Percentiles rank a stretch among this genome's conserved stretches.
Conservation (phyloP, 2,797 vertebrate genomes). For the Liparis tanakae region DNA sequence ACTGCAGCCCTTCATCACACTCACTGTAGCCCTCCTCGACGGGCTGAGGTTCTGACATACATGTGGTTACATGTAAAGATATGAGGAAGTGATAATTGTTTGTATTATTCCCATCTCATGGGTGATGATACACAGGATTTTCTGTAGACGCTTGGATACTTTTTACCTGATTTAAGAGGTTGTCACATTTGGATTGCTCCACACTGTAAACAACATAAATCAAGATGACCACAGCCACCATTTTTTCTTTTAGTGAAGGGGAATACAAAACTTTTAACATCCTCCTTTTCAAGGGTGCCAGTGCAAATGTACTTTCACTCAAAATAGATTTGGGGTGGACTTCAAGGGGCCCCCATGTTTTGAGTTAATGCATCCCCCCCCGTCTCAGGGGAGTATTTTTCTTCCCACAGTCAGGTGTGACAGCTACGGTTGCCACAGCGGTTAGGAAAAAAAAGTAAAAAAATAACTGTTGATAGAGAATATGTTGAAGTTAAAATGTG, state of each 20-base stretch:
- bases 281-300: slow-evolving; percentile 6
- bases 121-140: background rate
- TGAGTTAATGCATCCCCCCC: slow-evolving; percentile 26
- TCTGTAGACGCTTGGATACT: background rate
- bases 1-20: background rate
- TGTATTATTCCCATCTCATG: background rate
- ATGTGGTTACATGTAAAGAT: background rate
- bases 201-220: slow-evolving; percentile 38
- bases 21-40: background rate
- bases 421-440: slow-evolving; percentile 11
- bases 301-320: background rate
- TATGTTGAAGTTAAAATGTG: background rate
- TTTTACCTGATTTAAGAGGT: slow-evolving; percentile 12
- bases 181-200: slow-evolving; percentile 8
- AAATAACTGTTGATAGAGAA: background rate
- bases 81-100: background rate
- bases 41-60: background rate
- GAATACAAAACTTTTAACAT: slow-evolving; percentile 7
- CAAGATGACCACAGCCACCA: slow-evolving; percentile 17
- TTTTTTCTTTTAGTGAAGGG: background rate
- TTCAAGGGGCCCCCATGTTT: background rate
- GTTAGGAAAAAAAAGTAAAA: background rate
- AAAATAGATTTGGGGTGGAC: slow-evolving; percentile 13
- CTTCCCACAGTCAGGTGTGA: slow-evolving; percentile 6
- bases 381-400: slow-evolving; percentile 19